Percentiles rank a stretch among this genome's conserved stretches.
Conservation (phyloP, 2,888 invertebrate species). For the Polyommatus icarus region DNA sequence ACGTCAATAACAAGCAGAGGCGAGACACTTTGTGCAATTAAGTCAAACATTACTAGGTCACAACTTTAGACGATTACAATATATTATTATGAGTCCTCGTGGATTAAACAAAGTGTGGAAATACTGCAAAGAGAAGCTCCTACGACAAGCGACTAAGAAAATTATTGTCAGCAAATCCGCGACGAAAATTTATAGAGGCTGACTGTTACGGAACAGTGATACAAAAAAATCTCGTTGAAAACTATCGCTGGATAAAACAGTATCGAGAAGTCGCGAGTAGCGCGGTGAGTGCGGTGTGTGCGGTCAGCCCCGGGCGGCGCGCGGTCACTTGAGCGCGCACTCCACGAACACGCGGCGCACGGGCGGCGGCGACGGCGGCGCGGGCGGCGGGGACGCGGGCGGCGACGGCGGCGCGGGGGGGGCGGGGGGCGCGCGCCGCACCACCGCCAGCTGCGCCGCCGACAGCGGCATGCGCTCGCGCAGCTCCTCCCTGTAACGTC, state of each 20-base stretch:
- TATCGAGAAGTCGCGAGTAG: not conserved
- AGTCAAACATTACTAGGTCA: not conserved
- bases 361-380: slow-evolving; percentile 36
- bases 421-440: slow-evolving; percentile 44
- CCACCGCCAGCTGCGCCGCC: slow-evolving; percentile 71
- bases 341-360: slow-evolving; percentile 62
- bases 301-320: slow-evolving; percentile 21
- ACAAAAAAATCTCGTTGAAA: not conserved
- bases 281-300: not conserved
- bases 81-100: not conserved
- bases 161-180: not conserved
- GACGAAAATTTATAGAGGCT: not conserved
- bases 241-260: not conserved
- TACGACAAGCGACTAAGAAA: not conserved
- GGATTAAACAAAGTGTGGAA: not conserved
- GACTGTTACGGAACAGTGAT: not conserved
- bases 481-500: slow-evolving; percentile 70
- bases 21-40: slow-evolving; percentile 16
- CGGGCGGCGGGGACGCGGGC: slow-evolving; percentile 40
- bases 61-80: not conserved
- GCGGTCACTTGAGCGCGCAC: slow-evolving; percentile 74
- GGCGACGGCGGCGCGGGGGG: slow-evolving; percentile 39
- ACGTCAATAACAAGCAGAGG: not conserved
- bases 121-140: not conserved
- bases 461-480: slow-evolving; percentile 82